These are phyloP conservation scores for Dipodomys ordii DNA, from an alignment of 2,113 vertebrate species.

Conservation along the genomic window DNA sequence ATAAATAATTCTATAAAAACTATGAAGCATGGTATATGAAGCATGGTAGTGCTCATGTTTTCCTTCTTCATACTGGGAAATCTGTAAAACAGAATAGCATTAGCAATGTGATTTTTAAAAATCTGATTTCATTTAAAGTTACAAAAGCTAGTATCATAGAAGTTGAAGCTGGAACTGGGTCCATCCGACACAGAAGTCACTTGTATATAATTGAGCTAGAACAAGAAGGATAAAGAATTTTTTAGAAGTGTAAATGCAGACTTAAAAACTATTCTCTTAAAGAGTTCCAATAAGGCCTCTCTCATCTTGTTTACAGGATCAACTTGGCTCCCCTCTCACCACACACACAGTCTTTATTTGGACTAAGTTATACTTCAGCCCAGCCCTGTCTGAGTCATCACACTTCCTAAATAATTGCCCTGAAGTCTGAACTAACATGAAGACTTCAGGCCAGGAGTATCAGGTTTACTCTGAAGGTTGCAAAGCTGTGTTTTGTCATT, in stretches of 20 bases:
- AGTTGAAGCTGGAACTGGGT: background rate
- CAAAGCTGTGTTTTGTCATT: background rate
- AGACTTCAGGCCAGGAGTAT: background rate
- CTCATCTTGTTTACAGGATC: constrained; percentile 30
- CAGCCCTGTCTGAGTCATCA: constrained; percentile 48
- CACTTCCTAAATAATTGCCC: constrained; percentile 42
- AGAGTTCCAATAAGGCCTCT: background rate
- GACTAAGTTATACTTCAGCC: constrained; percentile 5
- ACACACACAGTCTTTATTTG: constrained; percentile 47
- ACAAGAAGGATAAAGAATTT: background rate
- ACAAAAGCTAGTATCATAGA: background rate
- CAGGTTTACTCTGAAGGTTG: background rate
- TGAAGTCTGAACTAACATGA: background rate
- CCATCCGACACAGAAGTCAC: background rate
- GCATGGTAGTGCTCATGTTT: background rate
- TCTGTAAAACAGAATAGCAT: background rate
- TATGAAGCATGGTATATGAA: background rate
- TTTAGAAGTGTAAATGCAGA: background rate
- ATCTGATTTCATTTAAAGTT: constrained; percentile 1
- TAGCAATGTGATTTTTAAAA: constrained; percentile 51
- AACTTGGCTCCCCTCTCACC: background rate
- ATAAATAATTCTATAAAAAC: background rate
- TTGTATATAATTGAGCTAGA: background rate
- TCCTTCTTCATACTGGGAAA: constrained; percentile 29
- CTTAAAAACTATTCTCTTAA: background rate